Evolutionary conservation across 2,113 vertebrate genomes (phyloP).

Genomic region (Heterotis niloticus): DNA sequence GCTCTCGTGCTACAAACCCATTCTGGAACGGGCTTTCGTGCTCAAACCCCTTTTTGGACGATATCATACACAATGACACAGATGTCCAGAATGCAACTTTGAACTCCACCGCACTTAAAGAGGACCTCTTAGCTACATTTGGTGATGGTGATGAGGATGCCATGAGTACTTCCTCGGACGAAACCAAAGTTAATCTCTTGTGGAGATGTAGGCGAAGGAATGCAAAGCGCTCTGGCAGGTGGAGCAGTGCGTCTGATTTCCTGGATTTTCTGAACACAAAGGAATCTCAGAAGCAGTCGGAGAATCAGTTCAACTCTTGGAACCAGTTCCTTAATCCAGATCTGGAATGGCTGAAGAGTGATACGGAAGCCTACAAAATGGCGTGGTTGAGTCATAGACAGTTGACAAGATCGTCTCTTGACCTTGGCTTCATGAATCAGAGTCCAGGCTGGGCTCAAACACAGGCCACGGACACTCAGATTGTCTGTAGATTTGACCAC

Average conservation of each 20-base stretch:
- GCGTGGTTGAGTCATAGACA: conserved; percentile 93
- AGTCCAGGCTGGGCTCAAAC: conserved; percentile 94
- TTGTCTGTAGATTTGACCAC: conserved; percentile 74
- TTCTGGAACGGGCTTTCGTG: conserved; percentile 85
- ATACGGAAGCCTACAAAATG: conserved; percentile 89
- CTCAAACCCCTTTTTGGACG: conserved; percentile 89
- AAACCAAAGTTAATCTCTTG: conserved; percentile 69
- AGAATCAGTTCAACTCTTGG: conserved; percentile 43
- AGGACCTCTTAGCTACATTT: conserved; percentile 59
- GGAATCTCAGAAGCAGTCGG: conserved; percentile 38
- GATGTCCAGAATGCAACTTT: conserved; percentile 52
- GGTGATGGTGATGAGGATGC: conserved; percentile 64
- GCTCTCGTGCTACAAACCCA: conserved; percentile 75
- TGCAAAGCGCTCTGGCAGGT: conserved; percentile 69
- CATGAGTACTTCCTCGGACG: conserved; percentile 80
- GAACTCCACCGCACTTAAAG: conserved; percentile 59
- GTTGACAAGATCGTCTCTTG: conserved; percentile 83
- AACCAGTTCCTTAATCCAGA: conserved; percentile 65
- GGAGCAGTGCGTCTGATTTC: conserved; percentile 84
- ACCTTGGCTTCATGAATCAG: conserved; percentile 78
- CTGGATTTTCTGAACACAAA: conserved; percentile 67
- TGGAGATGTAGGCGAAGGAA: conserved; percentile 54
- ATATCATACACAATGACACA: conserved; percentile 67
- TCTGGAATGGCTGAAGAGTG: conserved; percentile 76
- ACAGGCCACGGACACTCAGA: conserved; percentile 74